Evolutionary conservation across 2,113 vertebrate genomes (phyloP).

Genomic region (Seriola rivoliana): DNA sequence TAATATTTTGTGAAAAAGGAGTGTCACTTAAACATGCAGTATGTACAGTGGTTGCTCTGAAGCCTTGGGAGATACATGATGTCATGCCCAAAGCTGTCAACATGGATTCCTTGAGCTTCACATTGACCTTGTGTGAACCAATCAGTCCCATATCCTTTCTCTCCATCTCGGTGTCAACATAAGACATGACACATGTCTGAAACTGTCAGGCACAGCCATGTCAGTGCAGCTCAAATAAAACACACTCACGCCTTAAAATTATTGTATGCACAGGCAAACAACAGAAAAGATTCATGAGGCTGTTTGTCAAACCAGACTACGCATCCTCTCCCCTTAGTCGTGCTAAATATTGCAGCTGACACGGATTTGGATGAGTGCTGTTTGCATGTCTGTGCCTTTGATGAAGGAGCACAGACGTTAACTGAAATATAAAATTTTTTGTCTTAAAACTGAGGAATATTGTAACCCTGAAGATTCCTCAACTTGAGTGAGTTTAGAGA

Average conservation of each 20-base stretch:
- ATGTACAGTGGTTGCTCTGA: conserved; percentile 23
- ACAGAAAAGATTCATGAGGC: conserved; percentile 7
- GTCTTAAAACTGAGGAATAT: neutral
- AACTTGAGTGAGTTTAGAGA: neutral
- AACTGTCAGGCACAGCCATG: conserved; percentile 33
- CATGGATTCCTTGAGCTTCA: conserved; percentile 47
- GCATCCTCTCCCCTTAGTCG: conserved; percentile 18
- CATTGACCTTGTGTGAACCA: conserved; percentile 56
- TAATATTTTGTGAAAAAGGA: neutral
- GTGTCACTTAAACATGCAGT: neutral
- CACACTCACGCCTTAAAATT: conserved; percentile 19
- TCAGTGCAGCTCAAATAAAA: conserved; percentile 28
- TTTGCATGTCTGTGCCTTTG: conserved; percentile 12
- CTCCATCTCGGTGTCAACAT: conserved; percentile 43
- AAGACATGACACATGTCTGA: conserved; percentile 59
- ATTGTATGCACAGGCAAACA: conserved; percentile 12
- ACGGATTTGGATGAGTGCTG: conserved; percentile 26
- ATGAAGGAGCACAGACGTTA: conserved; percentile 15
- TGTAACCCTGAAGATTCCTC: conserved; percentile 5
- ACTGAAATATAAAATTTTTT: conserved; percentile 32
- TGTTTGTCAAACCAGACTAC: conserved; percentile 34
- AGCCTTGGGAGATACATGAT: conserved; percentile 37
- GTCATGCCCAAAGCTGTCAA: conserved; percentile 51
- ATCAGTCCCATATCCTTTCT: conserved; percentile 43
- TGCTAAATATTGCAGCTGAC: conserved; percentile 54